A percentile compares a stretch with the other conserved stretches of the same genome.
Conservation (phyloP, 2,113 vertebrate genomes). For the Notarius quadriscutis region DNA sequence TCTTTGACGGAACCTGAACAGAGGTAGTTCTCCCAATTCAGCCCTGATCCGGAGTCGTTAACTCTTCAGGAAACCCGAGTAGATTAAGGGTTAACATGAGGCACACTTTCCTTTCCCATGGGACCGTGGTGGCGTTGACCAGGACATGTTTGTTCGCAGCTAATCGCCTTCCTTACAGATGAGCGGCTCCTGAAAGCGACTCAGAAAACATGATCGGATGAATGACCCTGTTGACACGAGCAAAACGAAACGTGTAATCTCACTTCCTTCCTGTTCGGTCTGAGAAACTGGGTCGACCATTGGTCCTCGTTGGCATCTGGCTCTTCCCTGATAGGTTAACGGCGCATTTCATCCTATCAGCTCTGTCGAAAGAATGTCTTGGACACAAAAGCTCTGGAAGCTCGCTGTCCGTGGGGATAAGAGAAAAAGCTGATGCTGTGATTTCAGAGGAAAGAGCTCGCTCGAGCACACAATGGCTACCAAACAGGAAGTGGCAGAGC, state of each 20-base stretch:
- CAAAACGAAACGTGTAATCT: slow-evolving; percentile 61
- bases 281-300: slow-evolving; percentile 60
- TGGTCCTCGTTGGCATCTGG: not conserved
- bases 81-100: slow-evolving; percentile 46
- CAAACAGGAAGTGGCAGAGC: slow-evolving; percentile 65
- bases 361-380: slow-evolving; percentile 1
- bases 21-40: not conserved
- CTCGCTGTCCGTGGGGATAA: slow-evolving; percentile 41
- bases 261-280: slow-evolving; percentile 69
- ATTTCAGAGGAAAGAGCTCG: slow-evolving; percentile 50
- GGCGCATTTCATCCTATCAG: not conserved
- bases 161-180: slow-evolving; percentile 74
- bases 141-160: slow-evolving; percentile 59
- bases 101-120: slow-evolving; percentile 57
- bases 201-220: slow-evolving; percentile 63
- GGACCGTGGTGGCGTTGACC: slow-evolving; percentile 28
- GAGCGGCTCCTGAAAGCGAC: slow-evolving; percentile 59
- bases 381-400: slow-evolving; percentile 11
- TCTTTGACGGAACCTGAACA: not conserved
- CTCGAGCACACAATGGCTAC: slow-evolving; percentile 63
- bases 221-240: slow-evolving; percentile 60
- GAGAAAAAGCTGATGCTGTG: slow-evolving; percentile 58
- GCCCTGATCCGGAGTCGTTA: not conserved
- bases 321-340: not conserved
- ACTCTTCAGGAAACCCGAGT: not conserved